Evolutionary conservation across 1,140 invertebrate species (phyloP), one percentile per base, ranked within the genome.

Genomic region (Zaprionus lachaisei): DNA sequence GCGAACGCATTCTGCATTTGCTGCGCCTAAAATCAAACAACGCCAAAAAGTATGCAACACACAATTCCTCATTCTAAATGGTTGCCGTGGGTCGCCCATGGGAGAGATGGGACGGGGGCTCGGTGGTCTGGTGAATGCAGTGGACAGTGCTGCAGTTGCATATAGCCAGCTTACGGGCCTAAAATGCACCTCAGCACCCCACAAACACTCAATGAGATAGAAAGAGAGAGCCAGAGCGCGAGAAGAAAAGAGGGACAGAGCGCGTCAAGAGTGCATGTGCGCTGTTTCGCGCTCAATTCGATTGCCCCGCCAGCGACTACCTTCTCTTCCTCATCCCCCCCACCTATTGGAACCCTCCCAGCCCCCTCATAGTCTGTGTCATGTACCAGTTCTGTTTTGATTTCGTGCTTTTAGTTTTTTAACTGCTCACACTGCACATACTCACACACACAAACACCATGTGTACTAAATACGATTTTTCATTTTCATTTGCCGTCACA

Each of bases 21-120:
- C 85, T 85, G 85, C 81, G 81, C 85, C 85, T 89, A 90, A 89
- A 81, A 81, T 89, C 82, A 85, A 89, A 91, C 85, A 85, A 61
- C 72, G 82, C 85, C 86, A 64, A 91, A 90, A 90, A 85, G 82
- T 85, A 90, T 90, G 86, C 81, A 81, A 81, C 85, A 67, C 65
- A 54, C 65, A 67, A 69, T 54, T 54, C 58, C 54, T 49, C 24
- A 60, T 68, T 22, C 44, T 15, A 37, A 72, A 14, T n/a, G 28
- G n/a, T 20, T 20, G 57, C 26, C 34, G 37, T 12, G 20, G 37
- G 17, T n/a, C 14, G 37, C 41, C 17, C 38, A 15, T 49, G 71
- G 47, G 34, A 28, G 28, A 15, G 57, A 31, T 26, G 17, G 14
- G 7, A 31, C 28, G 28, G 28, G 28, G 28, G 6, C 1, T 31